Evolutionary conservation across 37 sponge, comb jelly and placozoan genomes (phyloP).

Genomic region (Halichondria panicea): DNA sequence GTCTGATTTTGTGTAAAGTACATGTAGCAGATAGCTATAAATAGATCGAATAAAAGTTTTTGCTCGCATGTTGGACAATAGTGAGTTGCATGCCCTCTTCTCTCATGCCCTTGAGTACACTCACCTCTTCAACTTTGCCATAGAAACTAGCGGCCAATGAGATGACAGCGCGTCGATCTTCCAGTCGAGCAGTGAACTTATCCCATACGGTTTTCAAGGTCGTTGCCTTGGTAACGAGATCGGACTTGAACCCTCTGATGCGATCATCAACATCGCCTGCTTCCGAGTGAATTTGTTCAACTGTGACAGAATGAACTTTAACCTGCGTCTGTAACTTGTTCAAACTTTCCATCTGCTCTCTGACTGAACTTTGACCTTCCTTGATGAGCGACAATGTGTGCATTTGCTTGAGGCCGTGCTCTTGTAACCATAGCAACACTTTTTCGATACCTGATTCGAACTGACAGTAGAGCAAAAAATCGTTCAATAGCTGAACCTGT

Average conservation of each 20-base stretch:
- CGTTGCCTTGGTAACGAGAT: constrained; percentile 25
- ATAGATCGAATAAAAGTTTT: too few species aligned
- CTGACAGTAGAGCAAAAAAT: constrained; percentile 39
- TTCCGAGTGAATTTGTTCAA: neutral
- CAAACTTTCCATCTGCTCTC: constrained; percentile 24
- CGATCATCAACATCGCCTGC: constrained; percentile 19
- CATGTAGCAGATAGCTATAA: too few species aligned
- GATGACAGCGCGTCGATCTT: constrained; percentile 27
- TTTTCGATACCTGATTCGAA: constrained; percentile 37
- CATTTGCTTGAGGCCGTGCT: constrained; percentile 31
- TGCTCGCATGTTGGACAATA: too few species aligned
- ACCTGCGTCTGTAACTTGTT: constrained; percentile 9
- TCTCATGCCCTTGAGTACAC: too few species aligned
- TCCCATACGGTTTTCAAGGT: constrained; percentile 48
- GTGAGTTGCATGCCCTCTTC: too few species aligned
- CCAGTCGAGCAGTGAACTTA: constrained; percentile 39
- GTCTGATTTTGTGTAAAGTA: too few species aligned
- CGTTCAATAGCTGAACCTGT: constrained; percentile 19
- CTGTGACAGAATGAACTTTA: constrained; percentile 5
- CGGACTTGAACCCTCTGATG: constrained; percentile 40
- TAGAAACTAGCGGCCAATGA: constrained; percentile 3
- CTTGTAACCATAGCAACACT: constrained; percentile 46
- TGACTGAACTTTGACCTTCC: constrained; percentile 8
- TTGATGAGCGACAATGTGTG: constrained; percentile 21
- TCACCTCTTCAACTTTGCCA: constrained; percentile 14